Conservation (phyloP, 2,113 vertebrate species). For the Cyrtonyx montezumae region DNA sequence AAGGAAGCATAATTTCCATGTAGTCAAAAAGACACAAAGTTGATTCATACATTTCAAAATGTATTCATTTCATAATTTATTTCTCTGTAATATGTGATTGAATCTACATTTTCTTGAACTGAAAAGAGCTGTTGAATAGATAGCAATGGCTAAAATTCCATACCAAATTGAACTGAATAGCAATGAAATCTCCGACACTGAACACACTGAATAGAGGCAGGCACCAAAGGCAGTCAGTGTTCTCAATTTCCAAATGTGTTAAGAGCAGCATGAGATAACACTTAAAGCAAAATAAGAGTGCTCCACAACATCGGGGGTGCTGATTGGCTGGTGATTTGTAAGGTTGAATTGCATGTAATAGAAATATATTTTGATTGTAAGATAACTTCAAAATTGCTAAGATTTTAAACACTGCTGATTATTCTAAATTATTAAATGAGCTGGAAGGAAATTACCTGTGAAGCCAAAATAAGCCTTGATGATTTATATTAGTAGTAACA, state of each 20-base stretch:
- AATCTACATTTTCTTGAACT: background rate
- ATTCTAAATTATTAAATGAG: conserved; percentile 61
- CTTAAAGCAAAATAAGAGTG: conserved; percentile 43
- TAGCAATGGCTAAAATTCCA: background rate
- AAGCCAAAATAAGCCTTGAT: conserved; percentile 51
- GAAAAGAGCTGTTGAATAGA: background rate
- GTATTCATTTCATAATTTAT: background rate
- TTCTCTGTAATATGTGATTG: background rate
- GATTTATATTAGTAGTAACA: conserved; percentile 45
- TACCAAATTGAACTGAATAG: background rate
- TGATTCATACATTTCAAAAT: background rate
- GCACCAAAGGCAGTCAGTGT: conserved; percentile 30
- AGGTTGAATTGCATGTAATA: conserved; percentile 48
- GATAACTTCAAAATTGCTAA: conserved; percentile 48
- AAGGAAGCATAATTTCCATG: background rate
- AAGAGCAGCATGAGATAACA: conserved; percentile 55
- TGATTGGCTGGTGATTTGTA: conserved; percentile 65
- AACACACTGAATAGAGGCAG: conserved; percentile 1
- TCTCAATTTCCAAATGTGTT: conserved; percentile 45
- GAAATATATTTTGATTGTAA: conserved; percentile 56
- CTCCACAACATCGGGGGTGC: conserved; percentile 49
- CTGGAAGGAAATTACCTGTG: conserved; percentile 56
- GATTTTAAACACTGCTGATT: conserved; percentile 61
- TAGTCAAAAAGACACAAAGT: background rate
- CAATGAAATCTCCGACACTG: conserved; percentile 2